Evolutionary conservation across 2,113 vertebrate species (phyloP).

Genomic region (Perognathus longimembris): DNA sequence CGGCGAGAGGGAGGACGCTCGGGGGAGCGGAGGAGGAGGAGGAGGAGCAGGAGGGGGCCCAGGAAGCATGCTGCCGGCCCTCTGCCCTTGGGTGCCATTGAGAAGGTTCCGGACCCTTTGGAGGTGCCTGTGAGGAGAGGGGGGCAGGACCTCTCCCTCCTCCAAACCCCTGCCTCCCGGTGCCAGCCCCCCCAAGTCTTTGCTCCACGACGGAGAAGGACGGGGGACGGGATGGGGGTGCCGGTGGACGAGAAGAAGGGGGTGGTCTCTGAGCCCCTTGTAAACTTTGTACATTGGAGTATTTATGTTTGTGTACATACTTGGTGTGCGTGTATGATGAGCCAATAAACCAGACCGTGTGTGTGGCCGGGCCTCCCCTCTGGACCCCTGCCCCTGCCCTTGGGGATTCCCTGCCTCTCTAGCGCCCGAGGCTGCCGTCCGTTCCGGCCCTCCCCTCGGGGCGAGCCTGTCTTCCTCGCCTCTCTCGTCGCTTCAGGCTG

Average conservation of each 20-base stretch:
- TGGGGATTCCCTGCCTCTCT: neutral
- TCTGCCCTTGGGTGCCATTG: neutral
- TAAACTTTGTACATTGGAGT: slow-evolving; percentile 83
- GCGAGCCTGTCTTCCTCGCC: neutral
- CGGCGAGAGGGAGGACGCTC: neutral
- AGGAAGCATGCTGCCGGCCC: neutral
- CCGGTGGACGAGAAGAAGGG: neutral
- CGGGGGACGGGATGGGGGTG: neutral
- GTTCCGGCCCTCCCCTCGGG: neutral
- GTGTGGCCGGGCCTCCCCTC: slow-evolving; percentile 12
- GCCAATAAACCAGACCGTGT: slow-evolving; percentile 79
- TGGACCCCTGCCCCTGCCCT: neutral
- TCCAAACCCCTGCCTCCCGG: slow-evolving; percentile 60
- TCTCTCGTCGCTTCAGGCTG: fast-evolving
- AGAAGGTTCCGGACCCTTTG: slow-evolving; percentile 68
- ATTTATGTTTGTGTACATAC: slow-evolving; percentile 84
- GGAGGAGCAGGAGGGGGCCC: neutral
- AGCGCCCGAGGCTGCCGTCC: fast-evolving
- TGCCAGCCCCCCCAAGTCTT: neutral
- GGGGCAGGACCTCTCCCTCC: slow-evolving; percentile 80
- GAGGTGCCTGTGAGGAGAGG: slow-evolving; percentile 74
- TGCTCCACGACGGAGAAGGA: neutral
- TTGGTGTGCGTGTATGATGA: slow-evolving; percentile 67
- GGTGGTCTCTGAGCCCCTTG: slow-evolving; percentile 61
- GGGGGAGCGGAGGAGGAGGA: neutral